Conservation (phyloP, 2,888 invertebrate genomes). For the Lordiphosa andalusiaca region DNA sequence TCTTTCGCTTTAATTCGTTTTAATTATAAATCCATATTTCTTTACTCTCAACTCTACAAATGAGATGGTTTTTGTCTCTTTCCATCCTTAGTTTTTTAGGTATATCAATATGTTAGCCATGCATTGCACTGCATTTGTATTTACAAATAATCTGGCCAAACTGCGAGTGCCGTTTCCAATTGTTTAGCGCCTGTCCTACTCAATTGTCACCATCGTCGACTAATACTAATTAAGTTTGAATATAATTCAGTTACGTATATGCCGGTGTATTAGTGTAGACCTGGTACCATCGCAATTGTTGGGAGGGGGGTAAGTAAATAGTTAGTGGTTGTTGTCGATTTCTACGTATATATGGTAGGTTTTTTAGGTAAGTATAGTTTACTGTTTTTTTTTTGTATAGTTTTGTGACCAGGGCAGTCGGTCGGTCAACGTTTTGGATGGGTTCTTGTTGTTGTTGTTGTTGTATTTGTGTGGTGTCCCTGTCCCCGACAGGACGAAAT, state of each 20-base stretch:
- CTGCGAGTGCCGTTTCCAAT: slow-evolving; percentile 13
- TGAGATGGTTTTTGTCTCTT: too few species aligned
- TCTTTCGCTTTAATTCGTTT: slow-evolving; percentile 29
- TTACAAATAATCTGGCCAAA: slow-evolving; percentile 12
- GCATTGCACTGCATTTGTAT: slow-evolving; percentile 17
- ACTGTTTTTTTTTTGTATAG: slow-evolving; percentile 33
- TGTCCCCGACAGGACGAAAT: slow-evolving; percentile 23
- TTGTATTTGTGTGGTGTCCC: slow-evolving; percentile 22
- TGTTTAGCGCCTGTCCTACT: slow-evolving; percentile 18
- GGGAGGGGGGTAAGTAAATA: slow-evolving; percentile 54
- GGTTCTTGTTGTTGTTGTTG: slow-evolving; percentile 55
- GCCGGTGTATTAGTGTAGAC: slow-evolving; percentile 25
- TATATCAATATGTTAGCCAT: too few species aligned
- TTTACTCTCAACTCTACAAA: slow-evolving; percentile 5
- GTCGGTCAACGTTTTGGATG: slow-evolving; percentile 61
- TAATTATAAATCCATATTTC: slow-evolving; percentile 25
- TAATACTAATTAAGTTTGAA: slow-evolving; percentile 54
- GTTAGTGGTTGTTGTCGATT: slow-evolving; percentile 42
- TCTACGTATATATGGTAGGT: slow-evolving; percentile 36
- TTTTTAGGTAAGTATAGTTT: slow-evolving; percentile 32
- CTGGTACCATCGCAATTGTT: slow-evolving; percentile 21
- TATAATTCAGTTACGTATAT: slow-evolving; percentile 75
- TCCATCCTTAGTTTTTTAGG: too few species aligned
- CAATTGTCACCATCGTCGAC: slow-evolving; percentile 11
- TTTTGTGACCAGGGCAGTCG: slow-evolving; percentile 29